phyloP scores from a whole-genome alignment of 2,797 vertebrate species.

The Takifugu ocellatus region DNA sequence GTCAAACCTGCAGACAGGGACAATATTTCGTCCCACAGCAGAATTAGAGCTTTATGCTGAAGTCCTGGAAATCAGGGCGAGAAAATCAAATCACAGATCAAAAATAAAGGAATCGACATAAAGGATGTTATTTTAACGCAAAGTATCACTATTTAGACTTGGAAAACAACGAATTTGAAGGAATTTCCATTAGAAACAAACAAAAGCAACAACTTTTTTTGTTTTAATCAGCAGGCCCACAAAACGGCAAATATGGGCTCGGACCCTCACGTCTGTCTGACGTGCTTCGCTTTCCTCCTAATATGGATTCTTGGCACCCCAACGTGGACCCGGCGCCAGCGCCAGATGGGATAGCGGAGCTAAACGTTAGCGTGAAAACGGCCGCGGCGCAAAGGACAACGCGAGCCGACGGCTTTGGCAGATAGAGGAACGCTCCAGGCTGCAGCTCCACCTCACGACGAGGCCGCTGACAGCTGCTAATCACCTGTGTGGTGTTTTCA shows the following conservation, averaged over 20 bases:
- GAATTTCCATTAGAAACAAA: too few species aligned
- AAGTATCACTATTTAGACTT: constrained; percentile 8
- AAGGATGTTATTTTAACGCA: too few species aligned
- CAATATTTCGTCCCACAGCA: background rate
- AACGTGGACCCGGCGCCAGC: constrained; percentile 46
- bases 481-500: too few species aligned
- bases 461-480: too few species aligned
- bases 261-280: constrained; percentile 47
- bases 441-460: constrained; percentile 29
- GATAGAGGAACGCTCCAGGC: constrained; percentile 49
- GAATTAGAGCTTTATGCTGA: too few species aligned
- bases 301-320: constrained; percentile 50
- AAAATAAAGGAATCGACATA: too few species aligned
- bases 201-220: too few species aligned
- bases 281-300: constrained; percentile 55
- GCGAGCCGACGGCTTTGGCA: constrained; percentile 43
- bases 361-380: constrained; percentile 61
- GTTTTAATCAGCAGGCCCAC: constrained; percentile 20
- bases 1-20: constrained; percentile 77
- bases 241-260: constrained; percentile 47
- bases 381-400: constrained; percentile 34
- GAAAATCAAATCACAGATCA: too few species aligned
- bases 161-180: too few species aligned
- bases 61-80: too few species aligned
- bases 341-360: constrained; percentile 63